A percentile compares a stretch with the other conserved stretches of the same genome.
phyloP scores from a whole-genome alignment of 2,797 vertebrate genomes.

The Hoplostethus mediterraneus region DNA sequence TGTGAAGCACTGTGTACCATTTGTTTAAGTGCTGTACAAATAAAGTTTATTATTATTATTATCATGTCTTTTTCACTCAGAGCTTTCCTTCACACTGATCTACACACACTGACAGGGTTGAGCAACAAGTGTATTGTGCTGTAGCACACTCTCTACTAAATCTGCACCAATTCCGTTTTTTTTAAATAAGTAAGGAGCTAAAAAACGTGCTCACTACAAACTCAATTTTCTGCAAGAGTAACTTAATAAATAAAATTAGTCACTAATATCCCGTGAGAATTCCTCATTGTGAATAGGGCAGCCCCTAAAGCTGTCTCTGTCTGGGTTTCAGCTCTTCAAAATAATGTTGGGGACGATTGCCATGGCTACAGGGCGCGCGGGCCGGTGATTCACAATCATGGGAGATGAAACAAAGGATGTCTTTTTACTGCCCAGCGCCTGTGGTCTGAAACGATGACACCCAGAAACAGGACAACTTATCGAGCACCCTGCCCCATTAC shows the following conservation, averaged over 20 bases:
- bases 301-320: slow-evolving; percentile 30
- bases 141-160: slow-evolving; percentile 42
- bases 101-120: slow-evolving; percentile 24
- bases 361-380: slow-evolving; percentile 57
- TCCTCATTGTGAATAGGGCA: slow-evolving; percentile 11
- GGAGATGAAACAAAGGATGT: slow-evolving; percentile 70
- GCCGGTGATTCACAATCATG: slow-evolving; percentile 76
- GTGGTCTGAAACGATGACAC: slow-evolving; percentile 48
- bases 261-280: neutral
- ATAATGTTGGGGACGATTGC: slow-evolving; percentile 60
- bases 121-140: slow-evolving; percentile 20
- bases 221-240: neutral
- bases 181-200: neutral
- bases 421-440: slow-evolving; percentile 54
- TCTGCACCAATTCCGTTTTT: slow-evolving; percentile 12
- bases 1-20: too few relatives aligned
- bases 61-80: slow-evolving; percentile 38
- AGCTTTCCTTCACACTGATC: slow-evolving; percentile 52
- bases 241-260: neutral
- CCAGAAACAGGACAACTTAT: slow-evolving; percentile 60
- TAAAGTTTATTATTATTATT: too few relatives aligned
- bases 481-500: slow-evolving; percentile 29
- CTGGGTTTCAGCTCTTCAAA: slow-evolving; percentile 24
- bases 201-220: neutral
- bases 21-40: too few relatives aligned